These are phyloP conservation scores for Lagenorhynchus albirostris DNA, from an alignment of 2,113 vertebrate species.

Conservation along the genomic window DNA sequence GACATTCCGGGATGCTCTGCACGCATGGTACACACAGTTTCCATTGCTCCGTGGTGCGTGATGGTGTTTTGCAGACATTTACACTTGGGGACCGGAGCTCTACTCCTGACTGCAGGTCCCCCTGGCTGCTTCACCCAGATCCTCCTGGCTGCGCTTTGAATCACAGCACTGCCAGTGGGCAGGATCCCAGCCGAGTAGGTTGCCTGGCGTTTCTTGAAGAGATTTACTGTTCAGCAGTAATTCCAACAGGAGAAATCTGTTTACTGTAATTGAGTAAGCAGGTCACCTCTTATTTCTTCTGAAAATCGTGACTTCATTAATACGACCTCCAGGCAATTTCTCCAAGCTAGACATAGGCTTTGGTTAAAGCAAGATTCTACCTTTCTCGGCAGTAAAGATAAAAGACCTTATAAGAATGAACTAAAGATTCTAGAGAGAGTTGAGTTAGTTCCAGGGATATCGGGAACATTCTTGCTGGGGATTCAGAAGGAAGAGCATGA, in stretches of 20 bases:
- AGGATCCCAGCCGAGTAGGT: background rate
- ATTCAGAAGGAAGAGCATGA: background rate
- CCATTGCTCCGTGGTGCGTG: background rate
- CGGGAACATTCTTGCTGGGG: background rate
- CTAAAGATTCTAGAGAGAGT: background rate
- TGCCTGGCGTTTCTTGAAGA: background rate
- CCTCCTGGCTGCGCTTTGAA: background rate
- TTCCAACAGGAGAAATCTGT: background rate
- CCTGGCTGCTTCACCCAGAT: background rate
- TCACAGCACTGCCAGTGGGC: background rate
- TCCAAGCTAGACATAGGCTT: background rate
- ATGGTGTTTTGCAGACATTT: background rate
- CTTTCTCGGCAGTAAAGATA: background rate
- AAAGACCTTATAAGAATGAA: background rate
- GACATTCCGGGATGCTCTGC: background rate
- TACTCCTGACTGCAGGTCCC: background rate
- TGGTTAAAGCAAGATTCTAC: background rate
- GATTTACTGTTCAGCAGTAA: background rate
- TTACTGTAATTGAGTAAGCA: background rate
- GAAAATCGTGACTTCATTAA: conserved; percentile 14
- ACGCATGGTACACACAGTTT: background rate
- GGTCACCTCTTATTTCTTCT: background rate
- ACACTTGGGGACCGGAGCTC: background rate
- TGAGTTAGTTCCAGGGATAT: background rate
- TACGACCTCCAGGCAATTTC: background rate